Conservation (phyloP, 2,113 vertebrate genomes). For the Periophthalmodon schlosseri region DNA sequence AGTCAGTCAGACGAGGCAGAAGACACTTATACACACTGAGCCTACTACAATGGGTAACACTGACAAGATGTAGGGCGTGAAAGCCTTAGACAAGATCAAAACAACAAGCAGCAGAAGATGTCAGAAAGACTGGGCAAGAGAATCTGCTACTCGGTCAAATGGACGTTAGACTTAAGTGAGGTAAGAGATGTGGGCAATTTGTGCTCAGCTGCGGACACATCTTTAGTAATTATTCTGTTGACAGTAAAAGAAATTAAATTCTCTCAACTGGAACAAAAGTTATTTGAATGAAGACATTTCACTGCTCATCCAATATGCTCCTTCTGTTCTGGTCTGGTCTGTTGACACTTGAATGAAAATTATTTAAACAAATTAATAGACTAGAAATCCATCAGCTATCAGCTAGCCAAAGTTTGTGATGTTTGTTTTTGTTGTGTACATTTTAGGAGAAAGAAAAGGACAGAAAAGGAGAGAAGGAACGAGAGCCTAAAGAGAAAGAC, state of each 20-base stretch:
- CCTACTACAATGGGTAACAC: not conserved
- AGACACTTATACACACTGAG: conserved; percentile 2
- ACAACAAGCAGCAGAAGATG: conserved; percentile 1
- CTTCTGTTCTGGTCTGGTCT: too few species aligned
- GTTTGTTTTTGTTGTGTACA: not conserved
- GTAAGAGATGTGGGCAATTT: conserved; percentile 10
- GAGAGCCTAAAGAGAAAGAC: conserved; percentile 86
- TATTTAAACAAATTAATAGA: too few species aligned
- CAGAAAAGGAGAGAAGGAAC: conserved; percentile 84
- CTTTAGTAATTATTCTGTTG: not conserved
- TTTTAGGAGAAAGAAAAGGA: conserved; percentile 86
- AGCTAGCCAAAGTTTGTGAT: not conserved
- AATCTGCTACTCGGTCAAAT: conserved; percentile 47
- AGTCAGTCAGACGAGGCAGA: not conserved
- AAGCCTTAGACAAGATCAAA: not conserved
- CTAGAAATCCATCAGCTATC: not conserved
- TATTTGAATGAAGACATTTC: not conserved
- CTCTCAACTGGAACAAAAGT: not conserved
- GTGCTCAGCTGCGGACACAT: not conserved
- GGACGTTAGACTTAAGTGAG: conserved; percentile 26
- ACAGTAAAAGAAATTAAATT: not conserved
- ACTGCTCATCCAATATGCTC: too few species aligned
- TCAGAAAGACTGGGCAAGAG: conserved; percentile 46
- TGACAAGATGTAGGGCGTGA: not conserved
- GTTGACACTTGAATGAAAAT: not conserved